Evolutionary conservation across 2,797 vertebrate species (phyloP).

Genomic region (Carapus acus): DNA sequence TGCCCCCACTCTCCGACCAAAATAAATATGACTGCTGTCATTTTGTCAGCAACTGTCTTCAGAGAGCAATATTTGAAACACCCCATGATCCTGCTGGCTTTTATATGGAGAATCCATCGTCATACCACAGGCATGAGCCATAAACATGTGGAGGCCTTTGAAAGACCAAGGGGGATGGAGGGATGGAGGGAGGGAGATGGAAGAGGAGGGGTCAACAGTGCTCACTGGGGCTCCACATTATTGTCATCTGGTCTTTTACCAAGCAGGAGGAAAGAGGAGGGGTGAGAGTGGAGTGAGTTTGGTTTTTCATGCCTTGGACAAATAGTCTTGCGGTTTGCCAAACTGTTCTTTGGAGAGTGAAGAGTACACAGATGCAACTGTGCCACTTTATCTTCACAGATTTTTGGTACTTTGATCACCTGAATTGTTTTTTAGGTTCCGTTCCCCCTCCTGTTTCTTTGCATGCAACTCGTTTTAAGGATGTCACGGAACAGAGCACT

Average conservation of each 20-base stretch:
- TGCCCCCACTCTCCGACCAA: constrained; percentile 71
- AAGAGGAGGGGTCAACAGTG: constrained; percentile 56
- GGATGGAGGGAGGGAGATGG: constrained; percentile 45
- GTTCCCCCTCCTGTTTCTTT: too few relatives aligned
- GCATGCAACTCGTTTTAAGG: too few relatives aligned
- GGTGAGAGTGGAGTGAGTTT: constrained; percentile 32
- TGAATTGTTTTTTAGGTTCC: too few relatives aligned
- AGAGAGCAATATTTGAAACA: constrained; percentile 76
- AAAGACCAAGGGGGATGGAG: constrained; percentile 58
- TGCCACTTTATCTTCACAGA: background rate
- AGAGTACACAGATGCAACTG: constrained; percentile 35
- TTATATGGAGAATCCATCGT: constrained; percentile 79
- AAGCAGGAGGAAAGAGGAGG: constrained; percentile 62
- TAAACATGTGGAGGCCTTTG: constrained; percentile 76
- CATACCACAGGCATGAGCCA: constrained; percentile 80
- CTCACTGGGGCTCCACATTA: constrained; percentile 61
- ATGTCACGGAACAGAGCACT: too few relatives aligned
- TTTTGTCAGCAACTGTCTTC: constrained; percentile 78
- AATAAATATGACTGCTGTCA: constrained; percentile 77
- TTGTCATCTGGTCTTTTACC: constrained; percentile 69
- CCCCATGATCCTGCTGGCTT: constrained; percentile 70
- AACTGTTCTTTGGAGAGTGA: constrained; percentile 45
- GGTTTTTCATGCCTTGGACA: constrained; percentile 51
- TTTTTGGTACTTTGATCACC: background rate
- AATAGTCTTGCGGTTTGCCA: constrained; percentile 48